These are phyloP conservation scores for Sogatella furcifera DNA, from an alignment of 1,140 invertebrate species.

Conservation along the genomic window DNA sequence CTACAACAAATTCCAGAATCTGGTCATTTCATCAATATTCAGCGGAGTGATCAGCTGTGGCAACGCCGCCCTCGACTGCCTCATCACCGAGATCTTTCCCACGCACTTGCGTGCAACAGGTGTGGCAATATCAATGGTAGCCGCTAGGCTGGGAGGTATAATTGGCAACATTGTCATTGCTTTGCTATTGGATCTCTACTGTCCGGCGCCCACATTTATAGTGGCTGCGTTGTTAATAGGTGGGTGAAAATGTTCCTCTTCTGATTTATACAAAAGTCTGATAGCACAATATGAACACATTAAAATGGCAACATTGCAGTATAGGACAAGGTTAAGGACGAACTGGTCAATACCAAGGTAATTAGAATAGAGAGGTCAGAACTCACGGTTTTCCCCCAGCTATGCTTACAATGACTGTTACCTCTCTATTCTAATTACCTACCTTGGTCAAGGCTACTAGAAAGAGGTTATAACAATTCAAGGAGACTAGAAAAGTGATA, in stretches of 20 bases:
- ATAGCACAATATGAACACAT: too few species aligned
- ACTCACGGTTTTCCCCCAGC: too few species aligned
- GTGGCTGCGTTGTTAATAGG: conserved; percentile 65
- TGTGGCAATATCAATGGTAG: conserved; percentile 77
- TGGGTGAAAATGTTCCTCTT: conserved; percentile 26
- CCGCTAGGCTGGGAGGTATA: conserved; percentile 70
- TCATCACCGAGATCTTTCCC: conserved; percentile 82
- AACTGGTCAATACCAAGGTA: too few species aligned
- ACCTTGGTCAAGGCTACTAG: too few species aligned
- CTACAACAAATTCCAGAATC: conserved; percentile 66
- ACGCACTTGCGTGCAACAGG: conserved; percentile 76
- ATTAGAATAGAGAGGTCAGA: too few species aligned
- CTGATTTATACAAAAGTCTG: too few species aligned
- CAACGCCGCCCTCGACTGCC: conserved; percentile 75
- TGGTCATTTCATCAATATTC: conserved; percentile 73
- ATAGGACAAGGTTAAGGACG: too few species aligned
- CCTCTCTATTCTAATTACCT: too few species aligned
- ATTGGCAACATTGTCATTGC: conserved; percentile 81
- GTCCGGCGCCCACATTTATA: conserved; percentile 75
- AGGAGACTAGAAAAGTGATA: too few species aligned
- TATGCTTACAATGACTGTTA: too few species aligned
- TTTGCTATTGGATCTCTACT: conserved; percentile 65
- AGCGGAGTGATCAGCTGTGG: conserved; percentile 80
- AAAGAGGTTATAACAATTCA: too few species aligned
- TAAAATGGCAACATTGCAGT: too few species aligned